Evolutionary conservation across 2,797 vertebrate genomes (phyloP), one percentile per base, ranked within the genome.

Genomic region (Chromobotia macracanthus): DNA sequence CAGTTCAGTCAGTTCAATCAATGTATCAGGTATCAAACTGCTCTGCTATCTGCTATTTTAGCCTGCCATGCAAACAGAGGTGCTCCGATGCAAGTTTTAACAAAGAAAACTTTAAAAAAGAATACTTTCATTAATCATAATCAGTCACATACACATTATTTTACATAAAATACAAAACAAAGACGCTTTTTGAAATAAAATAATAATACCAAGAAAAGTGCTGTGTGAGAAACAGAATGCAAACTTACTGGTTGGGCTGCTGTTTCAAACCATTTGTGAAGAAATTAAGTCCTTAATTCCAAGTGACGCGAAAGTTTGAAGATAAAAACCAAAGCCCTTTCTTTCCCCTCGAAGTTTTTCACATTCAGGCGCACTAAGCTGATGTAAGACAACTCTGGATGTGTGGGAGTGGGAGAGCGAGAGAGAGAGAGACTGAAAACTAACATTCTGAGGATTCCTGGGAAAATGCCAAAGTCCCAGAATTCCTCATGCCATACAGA

Each of bases 381-480:
- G 96, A 97, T 97, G 96, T 96, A 96, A 98, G 96, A 95, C 93
- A 94, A 91, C 91, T 91, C 90, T 92, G 92, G 77, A 85, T 71
- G 72, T 66, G 21, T 46, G 35, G 19, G 3, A 53, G 5, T 31
- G 31, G 31, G 31, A 31, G 31, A 31, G 31, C 31, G 81, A 87
- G 80, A 72, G 68, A 56, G 63, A 85, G 63, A 84, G 80, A 81
- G 58, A 64, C n/a, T 21, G 79, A 83, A 90, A 89, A 50, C 68
- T 82, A 89, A 87, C 96, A 97, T 98, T 96, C 96, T 97, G 94
- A 87, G 83, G 94, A 97, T 97, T 97, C 95, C 94, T 98, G 97
- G 96, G 91, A 88, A 69, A 56, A 18, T 18, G 94, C 96, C 96
- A 96, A 93, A 95, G 89, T 95, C 95, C 96, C 96, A 96, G 95